Evolutionary conservation across 2,888 invertebrate species (phyloP), one percentile per base, ranked within the genome.

Genomic region (Drosophila engyochracea): DNA sequence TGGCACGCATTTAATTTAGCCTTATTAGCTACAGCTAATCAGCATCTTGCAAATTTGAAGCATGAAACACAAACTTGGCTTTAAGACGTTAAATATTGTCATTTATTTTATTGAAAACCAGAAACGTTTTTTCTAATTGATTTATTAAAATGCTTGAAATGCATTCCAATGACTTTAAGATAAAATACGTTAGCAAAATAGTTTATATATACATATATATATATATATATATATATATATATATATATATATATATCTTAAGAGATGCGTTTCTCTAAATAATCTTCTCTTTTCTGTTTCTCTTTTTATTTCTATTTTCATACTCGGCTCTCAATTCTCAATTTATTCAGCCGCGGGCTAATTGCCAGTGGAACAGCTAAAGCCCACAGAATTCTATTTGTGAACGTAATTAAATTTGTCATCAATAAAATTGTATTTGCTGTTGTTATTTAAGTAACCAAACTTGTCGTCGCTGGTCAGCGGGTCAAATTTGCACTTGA

Each of bases 381-480:
- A 22, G 9, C 0, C n/a, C 14, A 30, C 22, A 39, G 30, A 16
- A 54, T 28, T 53, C 55, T 49, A 64, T 71, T 81, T 81, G 81
- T 68, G 58, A 69, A 59, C 59, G 67, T 81, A 80, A 80, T 80
- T 76, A 76, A 78, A 72, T 78, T 85, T 83, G 83, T 78, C 83
- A 74, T 78, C 75, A 71, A 85, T 83, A 76, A 80, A 85, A 79
- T 75, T 72, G 74, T 74, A 75, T 82, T 83, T 67, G 70, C 68
- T 69, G 79, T 64, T 70, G 70, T 76, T 71, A 57, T 51, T 64
- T 61, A 67, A 77, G 70, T 85, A 70, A 76, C 79, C 78, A 84
- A 84, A 84, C 86, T 86, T 84, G 83, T 84, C 83, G 81, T 51
- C 71, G 54, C 41, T 85, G 84, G 84, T 86, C 84, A 86, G 63